Percentiles rank a stretch among this genome's conserved stretches.
Conservation (phyloP, 2,888 invertebrate genomes). For the Acrobasis suavella region DNA sequence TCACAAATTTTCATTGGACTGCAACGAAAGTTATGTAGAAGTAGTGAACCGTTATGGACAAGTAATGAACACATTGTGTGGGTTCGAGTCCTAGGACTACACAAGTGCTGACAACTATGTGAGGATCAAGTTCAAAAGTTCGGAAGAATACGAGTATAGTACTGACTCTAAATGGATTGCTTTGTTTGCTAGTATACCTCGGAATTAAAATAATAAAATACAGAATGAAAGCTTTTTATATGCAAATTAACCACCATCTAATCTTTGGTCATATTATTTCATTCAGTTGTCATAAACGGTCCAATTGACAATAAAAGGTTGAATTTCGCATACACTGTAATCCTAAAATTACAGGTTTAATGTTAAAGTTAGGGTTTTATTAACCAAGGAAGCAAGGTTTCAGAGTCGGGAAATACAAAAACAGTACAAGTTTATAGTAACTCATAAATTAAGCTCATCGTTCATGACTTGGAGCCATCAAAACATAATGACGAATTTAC, state of each 20-base stretch:
- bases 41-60: background rate
- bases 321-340: too few species aligned
- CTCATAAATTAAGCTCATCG: background rate
- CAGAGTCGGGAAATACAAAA: too few species aligned
- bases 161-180: background rate
- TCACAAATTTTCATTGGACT: background rate
- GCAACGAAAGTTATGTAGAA: background rate
- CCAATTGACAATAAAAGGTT: too few species aligned
- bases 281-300: too few species aligned
- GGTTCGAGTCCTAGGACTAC: background rate
- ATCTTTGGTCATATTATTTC: too few species aligned
- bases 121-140: background rate
- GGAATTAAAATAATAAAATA: background rate
- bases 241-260: too few species aligned
- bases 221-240: too few species aligned
- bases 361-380: too few species aligned
- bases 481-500: conserved; percentile 20
- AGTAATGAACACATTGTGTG: background rate
- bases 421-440: background rate
- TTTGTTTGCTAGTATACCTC: background rate
- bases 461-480: background rate
- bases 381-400: too few species aligned
- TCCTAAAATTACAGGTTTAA: too few species aligned
- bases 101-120: background rate
- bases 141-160: background rate